These are phyloP conservation scores for Sparidentex hasta DNA, from an alignment of 2,797 vertebrate genomes.

Conservation along the genomic window DNA sequence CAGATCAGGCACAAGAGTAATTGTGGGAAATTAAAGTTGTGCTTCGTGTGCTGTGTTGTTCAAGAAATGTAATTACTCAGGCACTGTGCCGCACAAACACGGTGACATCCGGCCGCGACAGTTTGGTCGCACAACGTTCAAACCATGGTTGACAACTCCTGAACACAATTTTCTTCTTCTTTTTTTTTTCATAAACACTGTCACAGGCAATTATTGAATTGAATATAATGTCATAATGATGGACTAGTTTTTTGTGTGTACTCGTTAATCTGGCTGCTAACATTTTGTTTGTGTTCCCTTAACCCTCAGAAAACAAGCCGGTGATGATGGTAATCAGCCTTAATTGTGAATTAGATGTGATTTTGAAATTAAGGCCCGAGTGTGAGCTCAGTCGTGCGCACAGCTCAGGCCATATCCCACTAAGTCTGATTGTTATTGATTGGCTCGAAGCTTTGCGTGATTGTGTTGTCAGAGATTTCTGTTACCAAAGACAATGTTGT, in stretches of 20 bases:
- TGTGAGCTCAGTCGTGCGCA: constrained; percentile 23
- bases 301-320: constrained; percentile 63
- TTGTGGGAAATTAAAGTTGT: constrained; percentile 58
- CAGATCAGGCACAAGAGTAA: constrained; percentile 48
- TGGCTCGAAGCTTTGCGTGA: constrained; percentile 47
- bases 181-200: constrained; percentile 45
- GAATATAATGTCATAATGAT: constrained; percentile 52
- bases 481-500: constrained; percentile 57
- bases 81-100: background rate
- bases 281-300: constrained; percentile 61
- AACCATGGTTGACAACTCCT: constrained; percentile 32
- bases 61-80: constrained; percentile 43
- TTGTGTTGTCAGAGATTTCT: constrained; percentile 42
- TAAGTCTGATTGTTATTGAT: constrained; percentile 69
- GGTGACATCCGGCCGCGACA: background rate
- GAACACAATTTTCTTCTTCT: background rate
- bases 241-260: constrained; percentile 61
- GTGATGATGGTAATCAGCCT: constrained; percentile 62
- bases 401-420: constrained; percentile 42
- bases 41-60: constrained; percentile 34
- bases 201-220: constrained; percentile 51
- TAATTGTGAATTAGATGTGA: constrained; percentile 69
- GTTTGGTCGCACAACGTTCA: constrained; percentile 8
- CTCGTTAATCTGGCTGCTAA: constrained; percentile 62
- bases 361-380: constrained; percentile 57